Conservation (phyloP, 2,888 invertebrate species). For the Hydraecia micacea region DNA sequence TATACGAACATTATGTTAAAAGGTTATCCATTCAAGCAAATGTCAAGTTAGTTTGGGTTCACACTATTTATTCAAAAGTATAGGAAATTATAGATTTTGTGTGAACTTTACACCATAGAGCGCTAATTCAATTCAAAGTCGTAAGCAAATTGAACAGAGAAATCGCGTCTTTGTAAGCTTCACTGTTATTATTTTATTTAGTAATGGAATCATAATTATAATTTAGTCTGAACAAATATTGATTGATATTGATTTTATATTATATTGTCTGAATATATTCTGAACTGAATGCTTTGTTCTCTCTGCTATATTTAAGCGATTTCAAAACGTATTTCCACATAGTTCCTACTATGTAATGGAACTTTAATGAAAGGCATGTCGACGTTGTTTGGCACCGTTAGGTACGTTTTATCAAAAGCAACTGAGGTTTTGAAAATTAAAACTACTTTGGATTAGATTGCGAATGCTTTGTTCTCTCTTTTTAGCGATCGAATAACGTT, state of each 20-base stretch:
- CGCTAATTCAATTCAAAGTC: neutral
- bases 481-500: neutral
- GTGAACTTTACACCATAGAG: neutral
- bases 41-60: conserved; percentile 11
- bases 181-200: neutral
- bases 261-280: neutral
- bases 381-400: neutral
- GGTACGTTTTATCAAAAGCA: neutral
- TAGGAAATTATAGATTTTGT: neutral
- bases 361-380: neutral
- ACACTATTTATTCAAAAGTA: neutral
- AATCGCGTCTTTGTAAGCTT: neutral
- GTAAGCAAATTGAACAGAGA: conserved; percentile 8
- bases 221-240: too few relatives aligned
- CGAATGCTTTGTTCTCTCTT: conserved; percentile 2
- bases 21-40: conserved; percentile 26
- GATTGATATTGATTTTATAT: too few relatives aligned
- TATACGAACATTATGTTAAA: neutral
- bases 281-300: neutral
- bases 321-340: neutral
- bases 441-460: neutral
- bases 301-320: neutral
- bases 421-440: neutral
- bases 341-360: neutral
- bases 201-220: neutral